A percentile compares a stretch with the other conserved stretches of the same genome.
Evolutionary conservation across 1,140 invertebrate genomes (phyloP).

Genomic region (Dendroctonus ponderosae): DNA sequence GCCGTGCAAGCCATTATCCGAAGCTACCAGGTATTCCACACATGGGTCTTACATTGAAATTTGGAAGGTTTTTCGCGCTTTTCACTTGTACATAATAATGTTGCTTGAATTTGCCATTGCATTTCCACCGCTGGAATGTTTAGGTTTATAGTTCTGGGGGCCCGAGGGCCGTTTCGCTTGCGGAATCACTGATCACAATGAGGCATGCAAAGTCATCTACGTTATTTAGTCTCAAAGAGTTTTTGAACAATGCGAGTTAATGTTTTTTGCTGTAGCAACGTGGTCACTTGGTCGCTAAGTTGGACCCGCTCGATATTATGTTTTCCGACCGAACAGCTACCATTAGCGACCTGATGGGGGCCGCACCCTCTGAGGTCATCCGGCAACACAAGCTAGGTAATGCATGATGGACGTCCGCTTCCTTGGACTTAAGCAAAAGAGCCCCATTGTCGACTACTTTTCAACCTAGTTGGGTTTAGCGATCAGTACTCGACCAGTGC

Average conservation of each 20-base stretch:
- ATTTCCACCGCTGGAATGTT: not conserved
- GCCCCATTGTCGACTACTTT: too few relatives aligned
- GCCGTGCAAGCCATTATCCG: constrained; percentile 98
- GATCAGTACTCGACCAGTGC: too few relatives aligned
- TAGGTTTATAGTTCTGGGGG: not conserved
- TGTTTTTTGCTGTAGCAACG: constrained; percentile 49
- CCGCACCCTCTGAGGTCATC: constrained; percentile 63
- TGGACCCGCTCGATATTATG: constrained; percentile 68
- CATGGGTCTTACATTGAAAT: not conserved
- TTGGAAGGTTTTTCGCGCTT: not conserved
- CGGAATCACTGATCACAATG: not conserved
- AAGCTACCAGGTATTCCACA: constrained; percentile 87
- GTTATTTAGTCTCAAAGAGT: not conserved
- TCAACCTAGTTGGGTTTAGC: too few relatives aligned
- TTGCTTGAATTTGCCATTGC: not conserved
- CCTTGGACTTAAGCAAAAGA: too few relatives aligned
- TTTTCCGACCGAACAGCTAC: constrained; percentile 52
- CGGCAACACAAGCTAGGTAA: constrained; percentile 60
- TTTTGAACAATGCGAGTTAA: not conserved
- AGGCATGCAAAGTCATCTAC: not conserved
- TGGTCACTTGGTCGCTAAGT: constrained; percentile 76
- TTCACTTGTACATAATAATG: not conserved
- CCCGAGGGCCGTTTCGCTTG: not conserved
- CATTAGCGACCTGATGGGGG: constrained; percentile 59
- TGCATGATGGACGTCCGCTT: too few relatives aligned